Evolutionary conservation across 1,140 invertebrate species (phyloP), one percentile per base, ranked within the genome.

Genomic region (Lerema accius): DNA sequence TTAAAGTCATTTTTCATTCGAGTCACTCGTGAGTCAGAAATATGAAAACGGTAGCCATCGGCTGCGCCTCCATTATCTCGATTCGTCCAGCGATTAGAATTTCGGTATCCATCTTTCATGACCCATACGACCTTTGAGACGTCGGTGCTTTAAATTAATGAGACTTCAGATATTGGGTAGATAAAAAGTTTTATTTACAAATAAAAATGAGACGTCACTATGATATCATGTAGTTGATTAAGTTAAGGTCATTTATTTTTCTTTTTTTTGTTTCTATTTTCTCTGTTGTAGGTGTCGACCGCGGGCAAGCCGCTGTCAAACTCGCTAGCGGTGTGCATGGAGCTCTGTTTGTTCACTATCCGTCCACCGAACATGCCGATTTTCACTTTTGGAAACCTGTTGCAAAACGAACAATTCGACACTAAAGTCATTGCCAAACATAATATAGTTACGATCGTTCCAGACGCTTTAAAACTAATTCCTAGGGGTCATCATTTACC

Each of bases 1-100:
- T 90, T 90, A 89, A 90, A 90, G 82, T 89, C 87, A 90, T 90
- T 90, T 89, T 90, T 90, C 87, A 90, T 90, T 82, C 80, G 79
- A 89, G 79, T 84, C 84, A 87, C 73, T 87, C 78, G 78, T n/a
- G 86, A 86, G 80, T 86, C 84, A 84, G 86, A 82, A n/a, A n/a
- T 80, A 82, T 80, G 83, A 80, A 87, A 87, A 90, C 88, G 86
- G 88, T 89, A 89, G 88, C 87, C 84, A 78, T 76, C 78, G 84
- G 65, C 74, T 63, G 76, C 69, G 72, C 74, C 67, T 76, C 80
- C 84, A 90, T 90, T 90, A 90, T 78, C 82, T 86, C 74, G 67
- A 73, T 65, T 70, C 74, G 69, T 62, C 59, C 73, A 63, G 73
- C 76, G 79, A 86, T 86, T 86, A 84, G 74, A 81, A 81, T 84